phyloP scores from a whole-genome alignment of 2,888 invertebrate genomes.

The Lymantria monacha region DNA sequence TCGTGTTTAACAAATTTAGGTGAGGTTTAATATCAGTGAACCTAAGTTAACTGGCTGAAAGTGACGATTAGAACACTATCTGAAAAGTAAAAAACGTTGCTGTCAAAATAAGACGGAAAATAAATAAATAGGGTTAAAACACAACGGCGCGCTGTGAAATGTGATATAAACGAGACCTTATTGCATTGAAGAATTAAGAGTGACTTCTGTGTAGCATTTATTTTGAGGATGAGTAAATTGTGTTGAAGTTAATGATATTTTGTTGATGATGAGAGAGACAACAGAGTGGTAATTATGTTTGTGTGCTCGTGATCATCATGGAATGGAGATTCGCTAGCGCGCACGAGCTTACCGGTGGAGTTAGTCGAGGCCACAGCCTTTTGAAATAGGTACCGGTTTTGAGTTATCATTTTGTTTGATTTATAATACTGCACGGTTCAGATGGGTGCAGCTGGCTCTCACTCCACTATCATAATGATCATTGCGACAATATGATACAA shows the following conservation, averaged over 20 bases:
- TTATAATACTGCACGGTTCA: conserved; percentile 60
- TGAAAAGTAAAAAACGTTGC: conserved; percentile 45
- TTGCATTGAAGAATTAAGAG: conserved; percentile 39
- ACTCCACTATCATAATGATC: conserved; percentile 19
- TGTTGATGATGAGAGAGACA: conserved; percentile 50
- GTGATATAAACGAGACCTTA: conserved; percentile 61
- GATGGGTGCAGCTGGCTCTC: conserved; percentile 53
- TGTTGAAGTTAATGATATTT: conserved; percentile 41
- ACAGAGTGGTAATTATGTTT: conserved; percentile 34
- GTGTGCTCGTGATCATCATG: conserved; percentile 55
- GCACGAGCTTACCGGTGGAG: conserved; percentile 63
- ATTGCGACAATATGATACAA: not conserved
- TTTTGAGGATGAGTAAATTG: conserved; percentile 48
- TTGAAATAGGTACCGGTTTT: conserved; percentile 81
- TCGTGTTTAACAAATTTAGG: conserved; percentile 31
- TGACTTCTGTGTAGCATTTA: conserved; percentile 47
- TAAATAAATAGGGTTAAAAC: conserved; percentile 77
- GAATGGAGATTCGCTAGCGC: conserved; percentile 64
- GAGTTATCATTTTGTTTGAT: conserved; percentile 79
- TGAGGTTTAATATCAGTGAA: conserved; percentile 13
- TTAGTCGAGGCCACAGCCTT: conserved; percentile 71
- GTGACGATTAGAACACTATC: conserved; percentile 29
- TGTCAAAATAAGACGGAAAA: conserved; percentile 76
- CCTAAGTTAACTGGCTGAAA: conserved; percentile 33
- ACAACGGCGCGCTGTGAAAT: conserved; percentile 47